phyloP scores from a whole-genome alignment of 2,888 invertebrate genomes.

The Odontothrips loti region DNA sequence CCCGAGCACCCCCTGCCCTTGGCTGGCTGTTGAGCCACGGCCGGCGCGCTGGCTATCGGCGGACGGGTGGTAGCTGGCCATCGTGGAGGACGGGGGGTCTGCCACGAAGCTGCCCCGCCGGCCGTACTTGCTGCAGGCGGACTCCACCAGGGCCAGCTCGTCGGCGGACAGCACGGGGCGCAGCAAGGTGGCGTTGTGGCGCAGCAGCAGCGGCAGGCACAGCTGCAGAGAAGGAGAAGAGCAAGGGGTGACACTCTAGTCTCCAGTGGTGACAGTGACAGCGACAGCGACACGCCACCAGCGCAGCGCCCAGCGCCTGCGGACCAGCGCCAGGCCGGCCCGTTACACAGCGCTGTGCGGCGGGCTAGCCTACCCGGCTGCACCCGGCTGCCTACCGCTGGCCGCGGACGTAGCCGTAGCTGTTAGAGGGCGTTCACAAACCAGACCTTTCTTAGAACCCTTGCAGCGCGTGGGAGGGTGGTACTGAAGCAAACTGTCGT shows the following conservation, averaged over 20 bases:
- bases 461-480: background rate
- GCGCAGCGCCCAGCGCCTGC: background rate
- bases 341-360: background rate
- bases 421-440: too few relatives aligned
- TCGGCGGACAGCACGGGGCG: background rate
- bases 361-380: background rate
- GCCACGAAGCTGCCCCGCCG: slow-evolving; percentile 4
- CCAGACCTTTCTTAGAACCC: too few relatives aligned
- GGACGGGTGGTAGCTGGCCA: slow-evolving; percentile 8
- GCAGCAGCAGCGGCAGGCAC: slow-evolving; percentile 21
- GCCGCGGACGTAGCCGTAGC: too few relatives aligned
- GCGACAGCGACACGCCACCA: too few relatives aligned
- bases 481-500: too few relatives aligned
- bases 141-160: background rate
- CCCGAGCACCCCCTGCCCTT: background rate
- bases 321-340: background rate
- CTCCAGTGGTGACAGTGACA: background rate
- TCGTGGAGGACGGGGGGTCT: slow-evolving; percentile 8
- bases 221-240: background rate
- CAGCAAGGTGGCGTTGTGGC: background rate
- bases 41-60: background rate
- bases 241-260: background rate
- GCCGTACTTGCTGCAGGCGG: background rate
- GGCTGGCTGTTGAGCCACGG: background rate
- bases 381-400: background rate